Conservation (phyloP, 2,113 vertebrate genomes). For the Caranx ignobilis region DNA sequence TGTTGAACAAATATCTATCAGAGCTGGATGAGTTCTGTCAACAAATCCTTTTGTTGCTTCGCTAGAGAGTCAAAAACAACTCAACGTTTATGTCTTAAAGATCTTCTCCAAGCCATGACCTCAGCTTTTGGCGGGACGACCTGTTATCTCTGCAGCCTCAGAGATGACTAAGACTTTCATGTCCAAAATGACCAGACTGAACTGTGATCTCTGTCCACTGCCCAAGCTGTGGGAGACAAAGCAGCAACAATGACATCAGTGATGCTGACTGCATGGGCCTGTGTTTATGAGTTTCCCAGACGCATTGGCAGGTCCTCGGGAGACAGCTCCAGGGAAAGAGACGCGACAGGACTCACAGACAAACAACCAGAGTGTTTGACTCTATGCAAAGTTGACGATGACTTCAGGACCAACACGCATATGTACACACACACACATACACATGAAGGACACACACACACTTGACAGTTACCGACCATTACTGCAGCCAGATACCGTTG, state of each 20-base stretch:
- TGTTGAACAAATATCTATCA: conserved; percentile 36
- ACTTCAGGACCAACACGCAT: background rate
- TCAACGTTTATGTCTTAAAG: conserved; percentile 5
- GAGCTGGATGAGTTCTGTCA: conserved; percentile 26
- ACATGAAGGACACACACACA: background rate
- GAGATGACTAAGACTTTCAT: conserved; percentile 27
- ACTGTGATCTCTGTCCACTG: conserved; percentile 26
- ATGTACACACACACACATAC: background rate
- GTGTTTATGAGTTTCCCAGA: conserved; percentile 30
- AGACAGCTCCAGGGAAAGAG: background rate
- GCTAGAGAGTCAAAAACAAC: conserved; percentile 26
- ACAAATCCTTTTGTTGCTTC: background rate
- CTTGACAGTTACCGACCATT: background rate
- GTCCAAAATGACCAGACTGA: conserved; percentile 13
- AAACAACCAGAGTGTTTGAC: conserved; percentile 25
- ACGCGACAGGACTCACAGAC: background rate
- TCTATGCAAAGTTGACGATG: conserved; percentile 21
- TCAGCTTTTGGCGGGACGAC: conserved; percentile 39
- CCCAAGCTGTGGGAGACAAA: conserved; percentile 18
- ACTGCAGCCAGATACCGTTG: no score
- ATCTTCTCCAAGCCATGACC: conserved; percentile 33
- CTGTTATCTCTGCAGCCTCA: conserved; percentile 48
- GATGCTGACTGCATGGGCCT: background rate
- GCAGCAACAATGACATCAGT: conserved; percentile 31
- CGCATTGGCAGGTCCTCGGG: conserved; percentile 7